Base-by-base conservation (phyloP, 2,113 vertebrate species). In the Chamaea fasciata region DNA sequence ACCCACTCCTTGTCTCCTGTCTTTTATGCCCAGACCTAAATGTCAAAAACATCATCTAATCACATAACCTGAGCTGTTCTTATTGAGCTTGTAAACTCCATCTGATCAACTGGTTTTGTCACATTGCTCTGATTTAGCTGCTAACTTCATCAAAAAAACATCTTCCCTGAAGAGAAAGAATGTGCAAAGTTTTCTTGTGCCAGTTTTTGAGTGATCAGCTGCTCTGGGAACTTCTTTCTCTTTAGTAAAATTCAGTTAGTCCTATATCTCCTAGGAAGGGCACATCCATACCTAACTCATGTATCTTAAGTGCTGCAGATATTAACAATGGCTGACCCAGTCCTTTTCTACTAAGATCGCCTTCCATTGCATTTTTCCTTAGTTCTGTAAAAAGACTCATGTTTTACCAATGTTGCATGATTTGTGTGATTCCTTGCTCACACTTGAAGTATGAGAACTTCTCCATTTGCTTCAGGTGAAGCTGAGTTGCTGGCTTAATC, bases 231-330 rank as follows among this genome's bases (percentile, higher is more conserved):
- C 57, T 53, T 53, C 37, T 47, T 65, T 60, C 65, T 11, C n/a
- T 37, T 26, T 21, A 74, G 11, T 31, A 31, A 21, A 63, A 15
- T 17, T 53, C 12, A 53, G 5, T 59, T 52, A 83, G 76, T 28
- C 15, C 11, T 26, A 1, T 4, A 24, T 1, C 1, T 31, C 17
- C 59, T n/a, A 35, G 35, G 17, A 68, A 63, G 9, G 7, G 3
- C 19, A 33, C 55, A n/a, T 27, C 28, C 65, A 4, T 22, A 63
- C 41, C 19, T 44, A 60, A 44, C 10, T 37, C 7, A 22, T 10
- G 13, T 8, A 26, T 11, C 13, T 46, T 17, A 28, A 60, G 16
- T 33, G 7, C 7, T 56, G 16, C 17, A 52, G 35, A 9, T 39
- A 42, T 46, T 44, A 49, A 31, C 10, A 35, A 15, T 41, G 7